phyloP scores from a whole-genome alignment of 2,113 vertebrate species.

The Crotalus helleri region DNA sequence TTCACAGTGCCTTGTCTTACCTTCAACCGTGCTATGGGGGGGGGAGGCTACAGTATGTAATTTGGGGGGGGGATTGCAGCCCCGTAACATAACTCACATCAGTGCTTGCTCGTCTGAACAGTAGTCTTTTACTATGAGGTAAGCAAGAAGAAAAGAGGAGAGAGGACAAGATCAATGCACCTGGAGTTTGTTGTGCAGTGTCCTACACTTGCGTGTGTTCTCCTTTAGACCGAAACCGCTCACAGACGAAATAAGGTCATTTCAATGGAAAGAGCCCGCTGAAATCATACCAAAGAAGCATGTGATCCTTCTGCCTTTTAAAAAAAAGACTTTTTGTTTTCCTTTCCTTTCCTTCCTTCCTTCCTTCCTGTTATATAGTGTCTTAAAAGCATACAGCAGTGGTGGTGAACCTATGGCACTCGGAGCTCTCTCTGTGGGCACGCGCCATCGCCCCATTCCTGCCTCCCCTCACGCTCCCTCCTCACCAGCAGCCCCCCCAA shows the following conservation, averaged over 20 bases:
- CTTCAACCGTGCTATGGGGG: slow-evolving; percentile 11
- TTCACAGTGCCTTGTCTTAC: slow-evolving; percentile 26
- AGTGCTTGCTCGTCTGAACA: neutral
- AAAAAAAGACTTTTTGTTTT: neutral
- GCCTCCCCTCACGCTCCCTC: too few relatives aligned
- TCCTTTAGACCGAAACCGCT: neutral
- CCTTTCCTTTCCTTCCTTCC: neutral
- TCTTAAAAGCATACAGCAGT: neutral
- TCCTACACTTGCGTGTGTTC: neutral
- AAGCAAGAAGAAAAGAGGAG: neutral
- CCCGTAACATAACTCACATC: neutral
- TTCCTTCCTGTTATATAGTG: neutral
- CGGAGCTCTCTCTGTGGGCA: too few relatives aligned
- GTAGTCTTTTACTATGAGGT: neutral
- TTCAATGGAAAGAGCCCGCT: neutral
- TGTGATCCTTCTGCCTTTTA: neutral
- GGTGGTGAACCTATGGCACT: too few relatives aligned
- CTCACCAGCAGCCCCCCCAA: too few relatives aligned
- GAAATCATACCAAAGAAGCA: neutral
- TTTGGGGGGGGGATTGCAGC: slow-evolving; percentile 32
- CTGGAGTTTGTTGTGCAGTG: neutral
- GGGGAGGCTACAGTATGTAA: slow-evolving; percentile 9
- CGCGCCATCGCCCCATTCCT: too few relatives aligned
- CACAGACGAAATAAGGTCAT: neutral
- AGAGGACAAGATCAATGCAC: neutral